Base-by-base conservation (phyloP, 1,140 invertebrate genomes). In the Cherax quadricarinatus region DNA sequence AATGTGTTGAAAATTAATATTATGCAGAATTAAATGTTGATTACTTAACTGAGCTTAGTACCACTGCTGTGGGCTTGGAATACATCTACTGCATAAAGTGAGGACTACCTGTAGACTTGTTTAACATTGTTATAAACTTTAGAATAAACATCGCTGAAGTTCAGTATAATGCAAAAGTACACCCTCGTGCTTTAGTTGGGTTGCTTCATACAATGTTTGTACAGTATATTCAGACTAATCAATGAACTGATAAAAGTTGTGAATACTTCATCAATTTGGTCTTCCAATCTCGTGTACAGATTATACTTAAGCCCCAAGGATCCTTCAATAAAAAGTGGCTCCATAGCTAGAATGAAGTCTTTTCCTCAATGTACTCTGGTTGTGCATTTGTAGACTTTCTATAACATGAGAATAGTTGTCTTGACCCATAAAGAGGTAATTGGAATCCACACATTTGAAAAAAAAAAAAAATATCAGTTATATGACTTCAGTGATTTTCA, bases 211-310 rank as follows among this genome's bases (percentile, higher is more conserved):
- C 51, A 48, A 49, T 57, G 3, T 24, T 21, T 57, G 53, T 85
- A 66, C 48, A 66, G 83, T 70, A 62, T 48, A 62, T n/a, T 85
- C 83, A 70, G n/a, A 85, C n/a, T 85, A 49, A 62, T 48, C 60
- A 85, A 85, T 85, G 83, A 85, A 70, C 48, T 75, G 53, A 87
- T 53, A 88, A 75, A 88, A 48, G 78, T 88, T 88, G 86, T 70
- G 73, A 79, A 88, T 80, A 88, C 86, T 88, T 88, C 86, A 88
- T 88, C 86, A 88, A 88, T 88, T 88, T 88, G 86, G 86, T 88
- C 86, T 88, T 88, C 86, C 86, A 88, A 48, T 81, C 75, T 88
- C 86, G n/a, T 88, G 86, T 88, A 88, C 86, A 88, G 73, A 79
- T 88, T 62, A 78, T 80, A 24, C 6, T 60, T 84, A 88, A 80